Evolutionary conservation across 2,113 vertebrate genomes (phyloP), one percentile per base, ranked within the genome.

Genomic region (Leptobrachium leishanense): DNA sequence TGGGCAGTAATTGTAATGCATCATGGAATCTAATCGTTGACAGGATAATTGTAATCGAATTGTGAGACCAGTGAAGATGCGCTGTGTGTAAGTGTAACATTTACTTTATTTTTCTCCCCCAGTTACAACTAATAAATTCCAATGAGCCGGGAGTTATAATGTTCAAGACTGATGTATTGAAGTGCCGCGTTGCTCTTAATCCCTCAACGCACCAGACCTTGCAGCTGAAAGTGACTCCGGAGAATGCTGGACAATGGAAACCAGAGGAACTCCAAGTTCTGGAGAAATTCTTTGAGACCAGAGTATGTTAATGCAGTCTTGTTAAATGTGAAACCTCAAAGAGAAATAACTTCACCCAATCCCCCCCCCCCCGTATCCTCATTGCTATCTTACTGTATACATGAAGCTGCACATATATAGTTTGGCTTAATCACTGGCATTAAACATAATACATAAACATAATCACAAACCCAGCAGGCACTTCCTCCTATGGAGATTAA

Each of bases 71-170:
- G 20, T 31, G 20, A 31, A 31, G 20, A 31, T 31, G 20, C 20
- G 20, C 20, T 0, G 20, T 31, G 20, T 31, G 20, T 31, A 31
- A 31, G 20, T 31, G 20, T 31, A 31, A 31, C 20, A 31, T 31
- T 31, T 31, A 31, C 20, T 31, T 31, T 31, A 31, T 31, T 31
- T 31, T 31, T 31, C 72, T 83, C 83, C 74, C 85, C 5, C 84
- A 99, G 97, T 88, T 99, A 76, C 94, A 96, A 76, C 95, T 99
- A 55, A 95, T 99, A 82, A 98, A 98, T 89, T 97, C 98, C 75
- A 98, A 96, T 43, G 98, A 99, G 89, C 98, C 97, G 0, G 98
- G 98, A 13, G 97, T 99, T 39, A 99, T 98, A 85, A 98, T 97
- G 96, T 99, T 99, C 89, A 99, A 99, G 87, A 99, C 97, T 0